Conservation (phyloP, 2,113 vertebrate species). For the Alexandromys fortis region DNA sequence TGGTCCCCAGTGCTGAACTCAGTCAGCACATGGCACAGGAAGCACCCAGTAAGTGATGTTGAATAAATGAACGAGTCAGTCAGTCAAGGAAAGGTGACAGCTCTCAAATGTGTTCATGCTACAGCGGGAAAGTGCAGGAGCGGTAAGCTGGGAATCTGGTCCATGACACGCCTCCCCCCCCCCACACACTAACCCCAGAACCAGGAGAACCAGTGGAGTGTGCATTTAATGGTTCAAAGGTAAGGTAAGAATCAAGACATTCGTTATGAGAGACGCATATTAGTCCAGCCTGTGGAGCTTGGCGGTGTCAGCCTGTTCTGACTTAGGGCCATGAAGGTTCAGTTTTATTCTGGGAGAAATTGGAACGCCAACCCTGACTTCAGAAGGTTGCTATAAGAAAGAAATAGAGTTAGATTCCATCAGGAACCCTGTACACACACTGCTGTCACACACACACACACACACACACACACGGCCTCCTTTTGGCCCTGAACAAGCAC, state of each 20-base stretch:
- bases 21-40: too few relatives aligned
- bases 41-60: background rate
- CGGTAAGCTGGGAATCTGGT: background rate
- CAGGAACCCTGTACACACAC: background rate
- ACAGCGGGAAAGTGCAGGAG: background rate
- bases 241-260: background rate
- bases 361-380: background rate
- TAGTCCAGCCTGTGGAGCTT: background rate
- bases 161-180: too few relatives aligned
- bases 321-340: background rate
- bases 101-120: background rate
- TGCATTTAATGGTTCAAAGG: background rate
- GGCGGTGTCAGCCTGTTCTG: background rate
- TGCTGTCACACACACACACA: background rate
- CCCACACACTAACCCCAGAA: background rate
- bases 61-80: background rate
- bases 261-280: background rate
- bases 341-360: conserved; percentile 21
- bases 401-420: background rate
- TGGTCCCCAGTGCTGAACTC: background rate
- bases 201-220: background rate
- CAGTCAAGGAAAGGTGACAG: background rate
- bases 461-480: background rate
- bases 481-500: background rate
- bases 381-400: background rate